Evolutionary conservation across 2,888 invertebrate species (phyloP).

Genomic region (Myathropa florea): DNA sequence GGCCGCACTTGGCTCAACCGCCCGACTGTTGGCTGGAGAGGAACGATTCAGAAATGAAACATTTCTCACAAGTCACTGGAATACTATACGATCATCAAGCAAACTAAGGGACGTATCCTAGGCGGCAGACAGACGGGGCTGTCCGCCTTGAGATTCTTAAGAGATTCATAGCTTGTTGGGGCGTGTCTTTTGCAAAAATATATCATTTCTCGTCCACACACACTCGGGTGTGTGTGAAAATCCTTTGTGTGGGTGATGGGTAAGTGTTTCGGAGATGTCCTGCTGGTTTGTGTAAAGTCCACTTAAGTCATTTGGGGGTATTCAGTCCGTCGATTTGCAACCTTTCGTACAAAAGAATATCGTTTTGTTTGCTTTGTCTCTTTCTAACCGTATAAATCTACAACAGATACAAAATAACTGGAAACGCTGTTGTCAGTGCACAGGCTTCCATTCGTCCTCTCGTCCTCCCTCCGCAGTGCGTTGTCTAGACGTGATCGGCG

Average conservation of each 20-base stretch:
- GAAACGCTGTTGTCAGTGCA: slow-evolving; percentile 10
- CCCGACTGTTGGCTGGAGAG: neutral
- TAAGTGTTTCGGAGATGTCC: slow-evolving; percentile 21
- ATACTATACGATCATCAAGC: neutral
- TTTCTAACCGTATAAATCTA: slow-evolving; percentile 43
- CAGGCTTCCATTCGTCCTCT: slow-evolving; percentile 10
- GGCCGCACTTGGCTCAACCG: neutral
- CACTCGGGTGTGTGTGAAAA: neutral
- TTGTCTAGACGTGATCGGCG: slow-evolving; percentile 42
- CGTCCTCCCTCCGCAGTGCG: neutral
- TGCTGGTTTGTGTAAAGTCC: slow-evolving; percentile 47
- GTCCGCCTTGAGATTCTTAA: slow-evolving; percentile 5
- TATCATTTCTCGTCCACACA: slow-evolving; percentile 25
- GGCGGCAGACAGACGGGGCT: neutral
- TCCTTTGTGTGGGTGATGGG: slow-evolving; percentile 16
- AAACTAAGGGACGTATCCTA: neutral
- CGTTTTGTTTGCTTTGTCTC: slow-evolving; percentile 39
- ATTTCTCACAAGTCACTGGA: neutral
- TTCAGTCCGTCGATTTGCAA: slow-evolving; percentile 68
- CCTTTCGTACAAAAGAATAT: slow-evolving; percentile 65
- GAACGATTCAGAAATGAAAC: neutral
- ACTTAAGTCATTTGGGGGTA: slow-evolving; percentile 52
- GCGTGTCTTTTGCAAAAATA: slow-evolving; percentile 65
- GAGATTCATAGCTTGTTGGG: slow-evolving; percentile 29
- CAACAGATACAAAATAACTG: slow-evolving; percentile 56